Conservation (phyloP, 2,113 vertebrate genomes). For the Spizaetus ornatus region DNA sequence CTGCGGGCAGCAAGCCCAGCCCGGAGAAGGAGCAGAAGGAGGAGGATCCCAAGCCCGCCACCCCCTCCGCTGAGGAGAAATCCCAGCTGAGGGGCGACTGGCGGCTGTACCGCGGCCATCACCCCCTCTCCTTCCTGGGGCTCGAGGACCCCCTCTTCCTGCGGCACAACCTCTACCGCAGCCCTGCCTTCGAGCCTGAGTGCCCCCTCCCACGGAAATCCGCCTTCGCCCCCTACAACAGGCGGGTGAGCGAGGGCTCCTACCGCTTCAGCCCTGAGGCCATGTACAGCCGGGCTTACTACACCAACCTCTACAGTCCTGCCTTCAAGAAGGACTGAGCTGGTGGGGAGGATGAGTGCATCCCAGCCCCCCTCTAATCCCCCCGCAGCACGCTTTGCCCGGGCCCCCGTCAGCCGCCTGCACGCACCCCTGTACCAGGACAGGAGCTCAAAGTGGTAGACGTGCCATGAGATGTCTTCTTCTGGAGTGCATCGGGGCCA, state of each 20-base stretch:
- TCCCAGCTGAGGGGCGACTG: conserved; percentile 21
- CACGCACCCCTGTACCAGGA: background rate
- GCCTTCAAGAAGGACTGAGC: conserved; percentile 74
- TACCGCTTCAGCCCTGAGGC: conserved; percentile 71
- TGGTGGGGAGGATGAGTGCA: rapidly evolving
- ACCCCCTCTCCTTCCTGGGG: conserved; percentile 53
- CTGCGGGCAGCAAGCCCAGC: background rate
- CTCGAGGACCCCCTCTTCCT: conserved; percentile 56
- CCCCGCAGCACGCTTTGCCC: background rate
- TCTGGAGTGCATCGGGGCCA: background rate
- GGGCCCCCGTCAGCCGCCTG: background rate
- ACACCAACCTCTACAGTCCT: conserved; percentile 51
- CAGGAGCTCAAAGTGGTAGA: background rate
- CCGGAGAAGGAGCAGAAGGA: background rate
- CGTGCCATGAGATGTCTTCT: background rate
- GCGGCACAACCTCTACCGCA: conserved; percentile 35
- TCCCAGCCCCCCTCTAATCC: background rate
- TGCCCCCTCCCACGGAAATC: background rate
- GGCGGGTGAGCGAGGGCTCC: conserved; percentile 72
- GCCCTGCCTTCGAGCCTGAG: conserved; percentile 32
- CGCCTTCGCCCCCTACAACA: conserved; percentile 10
- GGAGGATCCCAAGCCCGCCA: background rate
- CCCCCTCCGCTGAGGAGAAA: background rate
- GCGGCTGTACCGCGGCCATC: conserved; percentile 25
- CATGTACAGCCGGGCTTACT: conserved; percentile 57